Percentiles rank a stretch among this genome's conserved stretches.
Evolutionary conservation across 2,113 vertebrate genomes (phyloP).

Genomic region (Theristicus caerulescens): DNA sequence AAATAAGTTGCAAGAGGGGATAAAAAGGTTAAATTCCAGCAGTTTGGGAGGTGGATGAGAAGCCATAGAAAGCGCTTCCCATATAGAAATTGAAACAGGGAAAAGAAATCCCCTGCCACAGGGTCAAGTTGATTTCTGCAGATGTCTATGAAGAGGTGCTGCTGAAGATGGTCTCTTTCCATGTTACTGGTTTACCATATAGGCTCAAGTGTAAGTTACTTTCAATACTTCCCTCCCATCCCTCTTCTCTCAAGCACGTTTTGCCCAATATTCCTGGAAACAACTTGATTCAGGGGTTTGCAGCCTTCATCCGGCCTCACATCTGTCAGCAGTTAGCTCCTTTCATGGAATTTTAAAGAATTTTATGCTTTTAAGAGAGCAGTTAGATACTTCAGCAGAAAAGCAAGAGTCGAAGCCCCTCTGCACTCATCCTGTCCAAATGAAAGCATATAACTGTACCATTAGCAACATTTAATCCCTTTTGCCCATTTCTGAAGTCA

Average conservation of each 20-base stretch:
- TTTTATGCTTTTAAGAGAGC: background rate
- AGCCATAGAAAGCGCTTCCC: background rate
- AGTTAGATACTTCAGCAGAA: background rate
- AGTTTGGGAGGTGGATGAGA: background rate
- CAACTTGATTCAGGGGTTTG: background rate
- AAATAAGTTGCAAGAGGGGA: background rate
- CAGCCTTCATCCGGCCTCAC: background rate
- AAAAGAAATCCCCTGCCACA: background rate
- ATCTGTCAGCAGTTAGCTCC: background rate
- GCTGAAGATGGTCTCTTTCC: background rate
- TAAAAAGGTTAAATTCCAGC: background rate
- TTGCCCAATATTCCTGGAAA: background rate
- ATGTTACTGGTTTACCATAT: background rate
- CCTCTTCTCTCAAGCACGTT: background rate
- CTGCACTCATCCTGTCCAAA: background rate
- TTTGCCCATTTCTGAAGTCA: conserved; percentile 5
- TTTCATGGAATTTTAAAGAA: background rate
- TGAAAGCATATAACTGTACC: background rate
- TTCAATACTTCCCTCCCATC: background rate
- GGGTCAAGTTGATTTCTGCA: background rate
- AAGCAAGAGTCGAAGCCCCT: background rate
- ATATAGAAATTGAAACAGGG: background rate
- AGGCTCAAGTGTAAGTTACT: background rate
- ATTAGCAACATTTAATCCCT: background rate
- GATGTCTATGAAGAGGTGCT: background rate